phyloP scores from a whole-genome alignment of 2,888 invertebrate genomes.

The Aphodius sticticus region DNA sequence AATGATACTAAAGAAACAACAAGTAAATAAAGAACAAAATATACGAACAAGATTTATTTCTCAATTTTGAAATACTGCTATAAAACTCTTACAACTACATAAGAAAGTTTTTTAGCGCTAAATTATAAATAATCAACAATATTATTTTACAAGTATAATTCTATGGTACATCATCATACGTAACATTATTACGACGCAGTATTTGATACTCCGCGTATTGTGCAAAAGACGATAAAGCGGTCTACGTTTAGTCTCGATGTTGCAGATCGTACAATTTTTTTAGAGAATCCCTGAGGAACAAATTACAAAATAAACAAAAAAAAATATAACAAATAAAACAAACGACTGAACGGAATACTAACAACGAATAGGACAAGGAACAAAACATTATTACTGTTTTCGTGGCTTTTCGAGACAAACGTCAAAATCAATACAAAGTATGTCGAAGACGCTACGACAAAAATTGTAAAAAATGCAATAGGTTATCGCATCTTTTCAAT shows the following conservation, averaged over 20 bases:
- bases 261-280: neutral
- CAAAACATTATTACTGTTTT: neutral
- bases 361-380: neutral
- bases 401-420: neutral
- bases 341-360: neutral
- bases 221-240: neutral
- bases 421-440: neutral
- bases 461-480: neutral
- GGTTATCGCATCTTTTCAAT: neutral
- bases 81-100: conserved; percentile 40
- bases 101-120: conserved; percentile 29
- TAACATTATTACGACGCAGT: neutral
- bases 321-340: neutral
- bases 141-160: conserved; percentile 12
- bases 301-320: neutral
- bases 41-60: neutral
- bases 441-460: neutral
- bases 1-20: too few species aligned
- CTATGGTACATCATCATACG: neutral
- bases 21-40: neutral
- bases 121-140: conserved; percentile 33
- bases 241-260: neutral
- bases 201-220: neutral
- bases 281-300: neutral
- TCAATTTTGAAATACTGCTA: conserved; percentile 38